Conservation (phyloP, 1,140 invertebrate genomes). For the Doryteuthis pealeii region DNA sequence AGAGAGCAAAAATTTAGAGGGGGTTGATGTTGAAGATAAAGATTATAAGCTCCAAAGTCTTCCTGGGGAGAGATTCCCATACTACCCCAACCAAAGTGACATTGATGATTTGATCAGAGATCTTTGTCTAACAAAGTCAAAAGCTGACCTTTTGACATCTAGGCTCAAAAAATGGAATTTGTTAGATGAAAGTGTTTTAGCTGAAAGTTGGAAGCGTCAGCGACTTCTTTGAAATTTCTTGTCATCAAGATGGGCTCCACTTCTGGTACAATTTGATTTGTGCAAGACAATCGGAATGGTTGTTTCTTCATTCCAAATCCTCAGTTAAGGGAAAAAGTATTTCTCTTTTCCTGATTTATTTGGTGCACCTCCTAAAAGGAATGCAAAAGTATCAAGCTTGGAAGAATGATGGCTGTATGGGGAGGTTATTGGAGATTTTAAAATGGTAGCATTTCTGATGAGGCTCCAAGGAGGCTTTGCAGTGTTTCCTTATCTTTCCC, state of each 20-base stretch:
- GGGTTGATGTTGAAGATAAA: not conserved
- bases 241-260: not conserved
- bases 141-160: not conserved
- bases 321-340: too few relatives aligned
- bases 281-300: too few relatives aligned
- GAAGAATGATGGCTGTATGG: too few relatives aligned
- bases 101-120: not conserved
- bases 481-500: too few relatives aligned
- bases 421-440: too few relatives aligned
- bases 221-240: not conserved
- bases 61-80: not conserved
- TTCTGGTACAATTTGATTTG: not conserved
- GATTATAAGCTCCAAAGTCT: not conserved
- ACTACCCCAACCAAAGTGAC: not conserved
- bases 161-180: not conserved
- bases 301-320: too few relatives aligned
- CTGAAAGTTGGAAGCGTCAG: not conserved
- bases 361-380: too few relatives aligned
- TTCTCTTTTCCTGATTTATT: too few relatives aligned
- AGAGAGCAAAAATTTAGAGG: not conserved
- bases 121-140: not conserved
- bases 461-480: too few relatives aligned
- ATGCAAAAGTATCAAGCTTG: too few relatives aligned
- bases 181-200: not conserved
- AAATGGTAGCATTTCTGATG: too few relatives aligned